Conservation (phyloP, 2,113 vertebrate genomes). For the Speoplatyrhinus poulsoni region DNA sequence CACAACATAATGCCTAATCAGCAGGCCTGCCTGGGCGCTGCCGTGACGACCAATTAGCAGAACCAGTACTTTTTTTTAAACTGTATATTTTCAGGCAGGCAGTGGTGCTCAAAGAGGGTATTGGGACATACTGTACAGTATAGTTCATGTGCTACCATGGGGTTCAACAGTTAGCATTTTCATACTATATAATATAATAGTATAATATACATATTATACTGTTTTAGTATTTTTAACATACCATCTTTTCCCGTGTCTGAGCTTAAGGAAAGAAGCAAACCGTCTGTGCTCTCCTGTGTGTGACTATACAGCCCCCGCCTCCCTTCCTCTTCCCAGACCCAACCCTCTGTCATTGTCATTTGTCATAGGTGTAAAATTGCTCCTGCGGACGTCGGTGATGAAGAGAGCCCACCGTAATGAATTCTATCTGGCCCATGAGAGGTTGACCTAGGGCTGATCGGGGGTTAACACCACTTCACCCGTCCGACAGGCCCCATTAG, state of each 20-base stretch:
- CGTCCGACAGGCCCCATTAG: constrained; percentile 72
- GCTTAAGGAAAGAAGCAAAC: too few relatives aligned
- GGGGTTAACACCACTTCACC: constrained; percentile 74
- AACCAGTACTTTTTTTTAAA: constrained; percentile 19
- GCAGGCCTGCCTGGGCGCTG: background rate
- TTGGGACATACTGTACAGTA: too few relatives aligned
- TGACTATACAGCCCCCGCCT: background rate
- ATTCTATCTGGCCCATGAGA: constrained; percentile 66
- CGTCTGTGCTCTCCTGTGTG: background rate
- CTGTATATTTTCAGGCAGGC: background rate
- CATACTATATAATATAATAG: too few relatives aligned
- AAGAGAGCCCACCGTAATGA: constrained; percentile 71
- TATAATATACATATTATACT: too few relatives aligned
- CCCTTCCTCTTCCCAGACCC: constrained; percentile 15
- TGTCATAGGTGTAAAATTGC: constrained; percentile 69
- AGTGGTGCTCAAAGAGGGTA: background rate
- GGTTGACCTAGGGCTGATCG: constrained; percentile 71
- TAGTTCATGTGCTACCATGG: too few relatives aligned
- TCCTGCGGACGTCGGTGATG: constrained; percentile 70
- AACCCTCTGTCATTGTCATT: constrained; percentile 59
- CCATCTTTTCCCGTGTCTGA: too few relatives aligned
- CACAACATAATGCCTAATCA: constrained; percentile 37
- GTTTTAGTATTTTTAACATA: too few relatives aligned
- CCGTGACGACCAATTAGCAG: constrained; percentile 1
- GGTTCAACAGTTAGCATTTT: too few relatives aligned